Conservation (phyloP, 2,113 vertebrate species). For the Semnopithecus entellus region DNA sequence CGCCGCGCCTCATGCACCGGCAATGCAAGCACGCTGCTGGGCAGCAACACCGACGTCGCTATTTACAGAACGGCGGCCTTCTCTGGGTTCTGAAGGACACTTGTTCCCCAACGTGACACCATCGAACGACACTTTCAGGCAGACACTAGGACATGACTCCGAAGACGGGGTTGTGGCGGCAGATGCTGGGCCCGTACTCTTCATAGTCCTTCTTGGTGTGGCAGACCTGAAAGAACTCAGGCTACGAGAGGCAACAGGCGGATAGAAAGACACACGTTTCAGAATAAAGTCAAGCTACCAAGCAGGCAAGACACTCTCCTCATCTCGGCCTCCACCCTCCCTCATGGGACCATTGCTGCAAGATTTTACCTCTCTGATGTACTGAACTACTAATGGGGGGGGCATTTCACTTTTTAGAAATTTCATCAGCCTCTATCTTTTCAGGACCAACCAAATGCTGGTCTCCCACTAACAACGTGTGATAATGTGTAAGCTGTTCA, state of each 20-base stretch:
- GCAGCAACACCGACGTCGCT: constrained; percentile 11
- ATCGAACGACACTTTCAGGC: not conserved
- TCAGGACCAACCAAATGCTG: not conserved
- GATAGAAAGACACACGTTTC: not conserved
- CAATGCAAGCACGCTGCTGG: constrained; percentile 54
- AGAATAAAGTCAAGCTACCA: rapidly evolving
- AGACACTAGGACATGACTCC: constrained; percentile 92
- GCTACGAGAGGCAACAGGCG: constrained; percentile 79
- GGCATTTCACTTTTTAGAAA: not conserved
- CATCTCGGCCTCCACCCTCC: too few species aligned
- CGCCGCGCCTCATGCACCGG: constrained; percentile 4
- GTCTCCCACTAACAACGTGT: not conserved
- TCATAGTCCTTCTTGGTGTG: constrained; percentile 96
- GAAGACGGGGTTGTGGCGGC: constrained; percentile 94
- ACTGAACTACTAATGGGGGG: rapidly evolving
- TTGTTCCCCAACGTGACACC: constrained; percentile 20
- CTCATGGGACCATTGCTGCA: not conserved
- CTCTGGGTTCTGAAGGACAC: constrained; percentile 49
- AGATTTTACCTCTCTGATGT: rapidly evolving
- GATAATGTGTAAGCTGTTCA: not conserved
- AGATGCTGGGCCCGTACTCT: constrained; percentile 93
- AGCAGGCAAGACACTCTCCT: not conserved
- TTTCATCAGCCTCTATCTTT: not conserved
- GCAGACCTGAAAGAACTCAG: constrained; percentile 93
- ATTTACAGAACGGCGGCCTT: constrained; percentile 65